phyloP scores from a whole-genome alignment of 2,797 vertebrate genomes.

The Semotilus atromaculatus region DNA sequence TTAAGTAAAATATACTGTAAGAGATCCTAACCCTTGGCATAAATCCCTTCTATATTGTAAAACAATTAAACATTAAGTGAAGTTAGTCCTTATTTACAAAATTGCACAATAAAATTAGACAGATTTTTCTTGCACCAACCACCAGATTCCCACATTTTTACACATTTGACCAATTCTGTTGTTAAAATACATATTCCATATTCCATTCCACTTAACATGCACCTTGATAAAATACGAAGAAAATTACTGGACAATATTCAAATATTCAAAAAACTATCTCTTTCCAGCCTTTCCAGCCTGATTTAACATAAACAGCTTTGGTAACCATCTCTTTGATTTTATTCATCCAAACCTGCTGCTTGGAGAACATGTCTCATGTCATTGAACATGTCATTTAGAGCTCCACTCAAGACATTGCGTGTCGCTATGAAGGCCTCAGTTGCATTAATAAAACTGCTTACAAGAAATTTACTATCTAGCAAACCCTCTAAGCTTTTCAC shows the following conservation, averaged over 20 bases:
- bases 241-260: background rate
- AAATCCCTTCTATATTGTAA: background rate
- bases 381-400: slow-evolving; percentile 29
- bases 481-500: background rate
- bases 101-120: background rate
- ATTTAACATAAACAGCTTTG: background rate
- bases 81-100: background rate
- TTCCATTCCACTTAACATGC: background rate
- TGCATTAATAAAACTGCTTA: background rate
- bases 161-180: background rate
- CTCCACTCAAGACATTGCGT: background rate
- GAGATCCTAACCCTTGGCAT: background rate
- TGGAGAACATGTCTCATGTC: slow-evolving; percentile 27
- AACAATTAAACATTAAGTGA: background rate
- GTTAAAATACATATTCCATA: background rate
- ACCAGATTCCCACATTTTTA: background rate
- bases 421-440: background rate
- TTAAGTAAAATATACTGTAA: background rate
- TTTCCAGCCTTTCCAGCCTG: background rate
- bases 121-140: background rate
- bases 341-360: slow-evolving; percentile 19
- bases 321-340: background rate
- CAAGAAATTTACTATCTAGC: background rate
- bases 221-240: background rate
- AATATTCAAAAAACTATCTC: background rate